Evolutionary conservation across 2,113 vertebrate genomes (phyloP).

Genomic region (Picathartes gymnocephalus): DNA sequence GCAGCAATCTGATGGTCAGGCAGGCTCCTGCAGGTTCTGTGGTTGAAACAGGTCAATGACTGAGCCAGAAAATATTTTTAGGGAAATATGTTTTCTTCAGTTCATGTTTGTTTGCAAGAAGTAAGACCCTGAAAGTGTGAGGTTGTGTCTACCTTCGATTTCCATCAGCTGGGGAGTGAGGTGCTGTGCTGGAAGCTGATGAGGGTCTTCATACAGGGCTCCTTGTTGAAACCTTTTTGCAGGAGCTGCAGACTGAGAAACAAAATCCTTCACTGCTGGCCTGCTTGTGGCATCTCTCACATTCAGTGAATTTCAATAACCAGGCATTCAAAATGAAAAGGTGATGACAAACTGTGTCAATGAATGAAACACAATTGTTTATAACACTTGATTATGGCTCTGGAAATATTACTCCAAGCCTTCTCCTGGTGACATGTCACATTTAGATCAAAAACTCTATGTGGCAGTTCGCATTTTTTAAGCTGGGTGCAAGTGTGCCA

Average conservation of each 20-base stretch:
- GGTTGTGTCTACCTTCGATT: neutral
- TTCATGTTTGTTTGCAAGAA: neutral
- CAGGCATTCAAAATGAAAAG: constrained; percentile 25
- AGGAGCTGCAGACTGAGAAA: neutral
- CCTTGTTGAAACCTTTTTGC: neutral
- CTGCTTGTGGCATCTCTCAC: constrained; percentile 9
- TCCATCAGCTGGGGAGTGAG: neutral
- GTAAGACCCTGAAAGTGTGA: neutral
- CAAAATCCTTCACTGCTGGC: neutral
- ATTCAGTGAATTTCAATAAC: constrained; percentile 39
- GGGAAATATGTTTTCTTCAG: neutral
- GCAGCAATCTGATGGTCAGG: neutral
- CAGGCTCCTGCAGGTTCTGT: neutral
- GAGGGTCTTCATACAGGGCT: neutral
- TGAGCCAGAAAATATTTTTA: neutral
- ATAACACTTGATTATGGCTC: constrained; percentile 29
- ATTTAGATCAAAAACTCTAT: constrained; percentile 70
- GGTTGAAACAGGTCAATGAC: neutral
- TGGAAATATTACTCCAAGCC: constrained; percentile 43
- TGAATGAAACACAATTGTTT: constrained; percentile 57
- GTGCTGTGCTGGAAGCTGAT: neutral
- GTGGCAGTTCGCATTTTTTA: constrained; percentile 69
- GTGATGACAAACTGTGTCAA: constrained; percentile 60
- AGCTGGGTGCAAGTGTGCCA: constrained; percentile 65
- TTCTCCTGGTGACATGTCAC: constrained; percentile 63